A percentile compares a stretch with the other conserved stretches of the same genome.
These are phyloP conservation scores for Epizoanthus ramosus DNA, from an alignment of 92 coral and sea anemone species.

Conservation along the genomic window DNA sequence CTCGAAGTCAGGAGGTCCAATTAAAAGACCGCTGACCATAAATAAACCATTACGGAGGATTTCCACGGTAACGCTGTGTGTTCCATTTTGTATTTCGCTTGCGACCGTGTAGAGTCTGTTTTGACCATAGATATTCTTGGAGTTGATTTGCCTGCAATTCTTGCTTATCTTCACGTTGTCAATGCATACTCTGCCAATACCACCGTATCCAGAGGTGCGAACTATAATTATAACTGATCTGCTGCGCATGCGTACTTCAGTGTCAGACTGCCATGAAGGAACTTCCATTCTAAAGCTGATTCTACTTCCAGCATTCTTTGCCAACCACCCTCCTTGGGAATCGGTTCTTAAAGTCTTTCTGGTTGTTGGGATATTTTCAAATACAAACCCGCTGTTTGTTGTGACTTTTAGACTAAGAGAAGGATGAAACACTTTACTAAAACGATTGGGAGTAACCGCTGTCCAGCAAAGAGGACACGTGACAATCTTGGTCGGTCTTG, in stretches of 20 bases:
- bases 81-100: conserved; percentile 50
- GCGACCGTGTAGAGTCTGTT: conserved; percentile 52
- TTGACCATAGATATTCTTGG: conserved; percentile 40
- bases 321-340: conserved; percentile 63
- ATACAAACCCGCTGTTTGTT: conserved; percentile 6
- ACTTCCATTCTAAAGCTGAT: conserved; percentile 46
- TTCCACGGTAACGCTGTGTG: conserved; percentile 52
- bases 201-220: conserved; percentile 46
- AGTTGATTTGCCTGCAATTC: conserved; percentile 22
- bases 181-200: conserved; percentile 56
- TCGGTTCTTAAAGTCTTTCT: conserved; percentile 39
- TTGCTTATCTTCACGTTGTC: conserved; percentile 33
- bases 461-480: conserved; percentile 70
- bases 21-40: conserved; percentile 56
- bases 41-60: conserved; percentile 55
- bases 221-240: conserved; percentile 59
- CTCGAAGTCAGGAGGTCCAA: conserved; percentile 69
- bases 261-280: conserved; percentile 18
- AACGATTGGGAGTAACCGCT: conserved; percentile 64
- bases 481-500: conserved; percentile 7
- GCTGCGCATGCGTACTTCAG: conserved; percentile 10
- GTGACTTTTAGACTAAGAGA: conserved; percentile 26
- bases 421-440: conserved; percentile 17
- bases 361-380: background rate
- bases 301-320: conserved; percentile 24